Conservation (phyloP, 2,797 vertebrate genomes). For the Lepus oiostolus region DNA sequence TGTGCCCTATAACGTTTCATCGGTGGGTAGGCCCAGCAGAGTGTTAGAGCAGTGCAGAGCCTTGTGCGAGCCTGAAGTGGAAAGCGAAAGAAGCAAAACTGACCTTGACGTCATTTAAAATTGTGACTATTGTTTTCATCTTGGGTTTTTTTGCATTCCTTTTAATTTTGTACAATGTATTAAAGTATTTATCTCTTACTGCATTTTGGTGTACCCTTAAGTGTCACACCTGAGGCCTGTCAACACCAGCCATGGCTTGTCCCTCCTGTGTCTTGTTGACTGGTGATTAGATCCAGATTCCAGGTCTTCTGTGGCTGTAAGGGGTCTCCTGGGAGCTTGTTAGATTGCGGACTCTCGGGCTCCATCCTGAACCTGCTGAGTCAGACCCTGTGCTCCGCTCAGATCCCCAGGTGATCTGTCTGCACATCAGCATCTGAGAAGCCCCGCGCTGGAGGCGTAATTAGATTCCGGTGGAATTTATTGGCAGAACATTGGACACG, state of each 20-base stretch:
- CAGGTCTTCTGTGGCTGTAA: neutral
- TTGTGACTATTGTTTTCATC: neutral
- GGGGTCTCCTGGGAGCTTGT: neutral
- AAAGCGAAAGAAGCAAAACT: neutral
- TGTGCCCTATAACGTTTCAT: neutral
- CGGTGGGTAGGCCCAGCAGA: neutral
- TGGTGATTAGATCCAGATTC: neutral
- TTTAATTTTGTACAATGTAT: slow-evolving; percentile 10
- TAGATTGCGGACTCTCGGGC: neutral
- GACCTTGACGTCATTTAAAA: slow-evolving; percentile 14
- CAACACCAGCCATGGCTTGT: neutral
- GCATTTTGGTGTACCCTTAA: neutral
- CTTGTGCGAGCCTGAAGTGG: neutral
- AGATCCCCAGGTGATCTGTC: neutral
- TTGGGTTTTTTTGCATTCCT: neutral
- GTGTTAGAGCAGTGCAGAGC: neutral
- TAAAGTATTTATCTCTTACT: neutral
- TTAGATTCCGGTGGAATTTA: neutral
- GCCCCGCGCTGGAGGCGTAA: neutral
- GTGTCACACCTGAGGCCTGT: neutral
- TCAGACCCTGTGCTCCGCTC: neutral
- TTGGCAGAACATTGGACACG: neutral
- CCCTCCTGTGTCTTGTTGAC: neutral
- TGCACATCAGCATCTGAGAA: neutral
- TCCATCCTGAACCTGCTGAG: neutral